These are phyloP conservation scores for Silurus aristotelis DNA, from an alignment of 2,797 vertebrate genomes.

Conservation along the genomic window DNA sequence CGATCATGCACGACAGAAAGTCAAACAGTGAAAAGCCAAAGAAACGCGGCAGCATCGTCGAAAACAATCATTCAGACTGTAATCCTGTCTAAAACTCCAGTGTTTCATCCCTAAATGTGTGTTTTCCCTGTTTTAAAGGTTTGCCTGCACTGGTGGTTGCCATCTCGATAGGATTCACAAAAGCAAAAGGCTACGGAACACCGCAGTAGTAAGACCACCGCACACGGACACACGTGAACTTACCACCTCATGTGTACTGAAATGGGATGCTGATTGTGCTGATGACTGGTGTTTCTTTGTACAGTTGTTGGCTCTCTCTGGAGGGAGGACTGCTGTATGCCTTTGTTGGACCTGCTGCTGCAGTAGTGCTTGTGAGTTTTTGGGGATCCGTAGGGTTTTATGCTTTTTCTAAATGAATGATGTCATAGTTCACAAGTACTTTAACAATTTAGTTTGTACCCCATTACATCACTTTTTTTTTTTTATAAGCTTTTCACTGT, in stretches of 20 bases:
- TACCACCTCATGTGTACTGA: slow-evolving; percentile 68
- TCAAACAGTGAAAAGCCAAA: not conserved
- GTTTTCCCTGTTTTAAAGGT: slow-evolving; percentile 75
- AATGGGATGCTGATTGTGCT: slow-evolving; percentile 67
- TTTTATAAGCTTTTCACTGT: not conserved
- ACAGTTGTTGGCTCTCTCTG: slow-evolving; percentile 97
- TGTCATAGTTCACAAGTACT: not conserved
- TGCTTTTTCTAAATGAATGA: slow-evolving; percentile 3
- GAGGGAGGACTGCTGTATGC: slow-evolving; percentile 98
- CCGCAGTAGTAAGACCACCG: slow-evolving; percentile 90
- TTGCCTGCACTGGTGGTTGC: slow-evolving; percentile 97
- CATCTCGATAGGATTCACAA: slow-evolving; percentile 98
- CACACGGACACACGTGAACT: slow-evolving; percentile 55
- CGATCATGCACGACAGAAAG: no score
- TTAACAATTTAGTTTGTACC: not conserved
- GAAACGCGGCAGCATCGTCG: not conserved
- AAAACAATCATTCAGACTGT: slow-evolving; percentile 10
- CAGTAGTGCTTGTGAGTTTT: slow-evolving; percentile 93
- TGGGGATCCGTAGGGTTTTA: slow-evolving; percentile 30
- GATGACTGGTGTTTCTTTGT: slow-evolving; percentile 71
- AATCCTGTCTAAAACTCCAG: not conserved
- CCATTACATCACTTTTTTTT: not conserved
- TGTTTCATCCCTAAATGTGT: slow-evolving; percentile 43
- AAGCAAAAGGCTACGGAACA: slow-evolving; percentile 98
- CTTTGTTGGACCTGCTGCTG: slow-evolving; percentile 97